Conservation (phyloP, 2,888 invertebrate species). For the Heliothis peltigera region DNA sequence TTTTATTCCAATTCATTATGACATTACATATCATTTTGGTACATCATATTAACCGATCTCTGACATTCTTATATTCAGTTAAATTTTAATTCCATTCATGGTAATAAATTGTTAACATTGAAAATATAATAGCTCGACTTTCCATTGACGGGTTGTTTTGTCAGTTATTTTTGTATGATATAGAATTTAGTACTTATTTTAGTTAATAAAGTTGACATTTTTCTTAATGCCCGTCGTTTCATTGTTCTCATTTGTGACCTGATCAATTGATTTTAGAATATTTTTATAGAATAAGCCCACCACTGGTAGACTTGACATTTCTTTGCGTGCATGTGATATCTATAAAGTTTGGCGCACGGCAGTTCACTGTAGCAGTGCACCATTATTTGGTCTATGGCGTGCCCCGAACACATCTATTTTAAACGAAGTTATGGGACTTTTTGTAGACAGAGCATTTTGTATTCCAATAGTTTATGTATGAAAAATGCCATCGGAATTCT, state of each 20-base stretch:
- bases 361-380: conserved; percentile 19
- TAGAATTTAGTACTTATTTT: conserved; percentile 68
- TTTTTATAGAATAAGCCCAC: background rate
- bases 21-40: conserved; percentile 45
- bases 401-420: conserved; percentile 37
- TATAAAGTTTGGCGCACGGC: conserved; percentile 38
- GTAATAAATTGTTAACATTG: conserved; percentile 11
- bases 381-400: conserved; percentile 39
- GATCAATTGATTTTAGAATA: too few species aligned
- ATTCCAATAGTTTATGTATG: conserved; percentile 46
- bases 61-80: conserved; percentile 32
- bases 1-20: conserved; percentile 23
- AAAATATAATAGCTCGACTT: conserved; percentile 27
- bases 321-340: background rate
- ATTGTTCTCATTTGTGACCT: conserved; percentile 20
- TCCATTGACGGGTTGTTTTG: conserved; percentile 66
- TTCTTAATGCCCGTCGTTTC: conserved; percentile 53
- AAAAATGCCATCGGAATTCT: conserved; percentile 12
- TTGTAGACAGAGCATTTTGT: conserved; percentile 37
- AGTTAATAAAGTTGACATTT: conserved; percentile 79
- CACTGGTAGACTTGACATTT: conserved; percentile 1
- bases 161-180: conserved; percentile 74
- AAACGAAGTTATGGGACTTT: conserved; percentile 38
- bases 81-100: conserved; percentile 16
- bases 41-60: conserved; percentile 46